phyloP scores from a whole-genome alignment of 92 coral and sea anemone species.

The Epizoanthus scotinus region DNA sequence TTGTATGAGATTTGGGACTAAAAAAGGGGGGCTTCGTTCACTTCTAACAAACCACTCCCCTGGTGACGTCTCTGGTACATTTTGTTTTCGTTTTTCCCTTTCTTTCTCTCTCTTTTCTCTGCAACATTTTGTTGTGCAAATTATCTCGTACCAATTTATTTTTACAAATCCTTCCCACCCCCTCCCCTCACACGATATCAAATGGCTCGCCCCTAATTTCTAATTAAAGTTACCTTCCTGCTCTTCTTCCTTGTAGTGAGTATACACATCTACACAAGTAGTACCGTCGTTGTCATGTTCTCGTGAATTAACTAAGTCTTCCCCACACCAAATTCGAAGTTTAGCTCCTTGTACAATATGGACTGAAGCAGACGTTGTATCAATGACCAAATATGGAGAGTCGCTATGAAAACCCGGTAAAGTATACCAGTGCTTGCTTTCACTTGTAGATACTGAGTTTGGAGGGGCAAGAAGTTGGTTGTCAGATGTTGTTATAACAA shows the following conservation, averaged over 20 bases:
- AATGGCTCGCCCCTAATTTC: no score
- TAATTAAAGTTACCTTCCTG: conserved; percentile 5
- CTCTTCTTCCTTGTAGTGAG: conserved; percentile 10
- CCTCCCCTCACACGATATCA: no score
- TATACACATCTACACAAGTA: conserved; percentile 14
- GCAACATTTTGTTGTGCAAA: no score
- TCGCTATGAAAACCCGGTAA: background rate
- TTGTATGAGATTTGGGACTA: no score
- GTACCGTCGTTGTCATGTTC: background rate
- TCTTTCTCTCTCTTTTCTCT: no score
- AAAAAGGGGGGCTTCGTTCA: no score
- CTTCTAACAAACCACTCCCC: no score
- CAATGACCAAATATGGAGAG: conserved; percentile 7
- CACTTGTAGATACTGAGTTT: background rate
- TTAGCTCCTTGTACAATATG: background rate
- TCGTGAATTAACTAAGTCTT: background rate
- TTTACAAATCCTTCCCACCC: no score
- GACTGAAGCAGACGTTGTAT: background rate
- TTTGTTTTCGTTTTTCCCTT: no score
- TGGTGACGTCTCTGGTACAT: no score
- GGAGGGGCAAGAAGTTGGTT: conserved; percentile 5
- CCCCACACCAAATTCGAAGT: conserved; percentile 21
- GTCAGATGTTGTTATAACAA: background rate
- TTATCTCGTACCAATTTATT: no score
- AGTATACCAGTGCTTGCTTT: background rate